Evolutionary conservation across 2,888 invertebrate species (phyloP).

Genomic region (Dicyrtoma fusca): DNA sequence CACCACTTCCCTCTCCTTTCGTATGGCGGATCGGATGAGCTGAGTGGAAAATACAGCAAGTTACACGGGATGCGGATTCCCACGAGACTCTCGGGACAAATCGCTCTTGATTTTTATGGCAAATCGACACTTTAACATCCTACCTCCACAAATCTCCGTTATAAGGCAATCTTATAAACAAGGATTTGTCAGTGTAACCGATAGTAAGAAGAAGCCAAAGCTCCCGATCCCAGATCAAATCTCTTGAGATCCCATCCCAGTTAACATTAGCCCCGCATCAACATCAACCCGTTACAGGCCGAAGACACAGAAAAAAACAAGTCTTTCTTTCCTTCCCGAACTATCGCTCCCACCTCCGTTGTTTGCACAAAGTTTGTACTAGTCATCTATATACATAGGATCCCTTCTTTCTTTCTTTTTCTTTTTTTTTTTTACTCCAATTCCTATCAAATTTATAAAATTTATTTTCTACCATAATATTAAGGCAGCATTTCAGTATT

Average conservation of each 20-base stretch:
- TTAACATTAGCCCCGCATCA: constrained; percentile 35
- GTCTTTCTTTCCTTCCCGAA: background rate
- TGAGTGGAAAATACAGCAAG: background rate
- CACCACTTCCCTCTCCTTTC: too few species aligned
- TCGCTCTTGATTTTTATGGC: constrained; percentile 57
- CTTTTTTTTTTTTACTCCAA: constrained; percentile 27
- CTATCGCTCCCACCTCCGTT: background rate
- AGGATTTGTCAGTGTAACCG: constrained; percentile 45
- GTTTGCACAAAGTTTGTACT: too few species aligned
- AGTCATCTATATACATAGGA: too few species aligned
- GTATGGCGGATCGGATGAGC: background rate
- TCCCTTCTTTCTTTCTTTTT: constrained; percentile 6
- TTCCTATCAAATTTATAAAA: constrained; percentile 37
- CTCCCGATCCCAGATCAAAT: constrained; percentile 38
- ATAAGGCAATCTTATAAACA: constrained; percentile 56
- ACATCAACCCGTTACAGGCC: constrained; percentile 17
- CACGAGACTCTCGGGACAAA: constrained; percentile 56
- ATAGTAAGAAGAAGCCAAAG: constrained; percentile 32
- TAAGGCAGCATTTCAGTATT: too few species aligned
- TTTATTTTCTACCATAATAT: too few species aligned
- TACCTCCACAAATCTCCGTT: constrained; percentile 57
- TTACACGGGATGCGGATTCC: constrained; percentile 41
- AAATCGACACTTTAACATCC: constrained; percentile 55
- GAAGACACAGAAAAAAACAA: background rate
- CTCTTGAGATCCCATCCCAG: constrained; percentile 38